Evolutionary conservation across 2,888 invertebrate species (phyloP).

Genomic region (Apeira syringaria): DNA sequence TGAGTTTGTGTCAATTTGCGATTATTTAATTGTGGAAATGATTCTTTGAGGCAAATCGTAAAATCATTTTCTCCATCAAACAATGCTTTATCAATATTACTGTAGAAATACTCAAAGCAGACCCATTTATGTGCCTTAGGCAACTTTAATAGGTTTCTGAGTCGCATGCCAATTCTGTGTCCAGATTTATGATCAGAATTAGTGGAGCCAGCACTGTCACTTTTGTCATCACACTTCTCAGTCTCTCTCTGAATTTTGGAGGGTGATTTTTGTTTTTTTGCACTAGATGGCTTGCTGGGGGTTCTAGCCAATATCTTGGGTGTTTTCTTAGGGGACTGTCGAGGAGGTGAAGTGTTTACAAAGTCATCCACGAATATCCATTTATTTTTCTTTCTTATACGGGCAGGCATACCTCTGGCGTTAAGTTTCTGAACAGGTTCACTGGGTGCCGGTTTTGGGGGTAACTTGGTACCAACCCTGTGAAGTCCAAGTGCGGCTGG

Average conservation of each 20-base stretch:
- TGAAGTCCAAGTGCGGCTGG: slow-evolving; percentile 92
- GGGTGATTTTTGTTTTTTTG: slow-evolving; percentile 79
- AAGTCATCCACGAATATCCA: slow-evolving; percentile 95
- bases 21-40: slow-evolving; percentile 95
- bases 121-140: slow-evolving; percentile 99
- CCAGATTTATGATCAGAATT: slow-evolving; percentile 93
- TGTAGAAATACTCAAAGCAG: slow-evolving; percentile 99
- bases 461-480: slow-evolving; percentile 90
- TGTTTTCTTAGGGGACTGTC: slow-evolving; percentile 87
- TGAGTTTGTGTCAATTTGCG: slow-evolving; percentile 93
- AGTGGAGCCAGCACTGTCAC: slow-evolving; percentile 60
- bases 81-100: slow-evolving; percentile 97
- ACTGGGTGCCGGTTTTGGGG: slow-evolving; percentile 87
- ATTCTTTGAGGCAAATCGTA: slow-evolving; percentile 95
- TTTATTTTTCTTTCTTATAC: slow-evolving; percentile 94
- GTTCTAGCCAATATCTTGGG: slow-evolving; percentile 82
- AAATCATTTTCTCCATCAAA: slow-evolving; percentile 99
- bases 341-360: slow-evolving; percentile 89
- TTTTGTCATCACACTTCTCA: slow-evolving; percentile 72
- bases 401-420: slow-evolving; percentile 94
- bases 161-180: slow-evolving; percentile 93
- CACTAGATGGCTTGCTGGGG: slow-evolving; percentile 67
- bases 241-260: slow-evolving; percentile 75
- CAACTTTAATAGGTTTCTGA: slow-evolving; percentile 96
- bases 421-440: slow-evolving; percentile 92